A percentile compares a stretch with the other conserved stretches of the same genome.
phyloP scores from a whole-genome alignment of 2,888 invertebrate genomes.

The Deilephila porcellus region DNA sequence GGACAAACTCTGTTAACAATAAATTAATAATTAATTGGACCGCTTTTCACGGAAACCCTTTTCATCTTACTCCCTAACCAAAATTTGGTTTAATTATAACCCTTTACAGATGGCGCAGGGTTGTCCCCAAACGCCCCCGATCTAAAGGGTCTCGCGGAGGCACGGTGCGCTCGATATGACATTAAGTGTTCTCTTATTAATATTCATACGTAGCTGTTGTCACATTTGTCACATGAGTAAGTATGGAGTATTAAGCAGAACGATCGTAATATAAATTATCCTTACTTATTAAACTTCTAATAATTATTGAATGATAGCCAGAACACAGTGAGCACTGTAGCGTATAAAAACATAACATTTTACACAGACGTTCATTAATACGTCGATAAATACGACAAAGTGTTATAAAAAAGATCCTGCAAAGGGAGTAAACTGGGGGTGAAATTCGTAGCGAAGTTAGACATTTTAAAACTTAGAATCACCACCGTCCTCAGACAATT shows the following conservation, averaged over 20 bases:
- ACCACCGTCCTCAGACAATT: too few relatives aligned
- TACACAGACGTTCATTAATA: too few relatives aligned
- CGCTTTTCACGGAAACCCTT: neutral
- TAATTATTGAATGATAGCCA: too few relatives aligned
- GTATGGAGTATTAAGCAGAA: neutral
- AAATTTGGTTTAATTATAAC: slow-evolving; percentile 8
- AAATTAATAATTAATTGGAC: slow-evolving; percentile 4
- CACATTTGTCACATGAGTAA: slow-evolving; percentile 1
- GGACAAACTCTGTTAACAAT: neutral
- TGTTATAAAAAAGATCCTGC: too few relatives aligned
- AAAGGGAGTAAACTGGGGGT: too few relatives aligned
- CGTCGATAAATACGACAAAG: too few relatives aligned
- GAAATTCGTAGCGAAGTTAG: too few relatives aligned
- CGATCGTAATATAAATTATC: neutral
- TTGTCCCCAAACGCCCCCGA: neutral
- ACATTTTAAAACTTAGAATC: too few relatives aligned
- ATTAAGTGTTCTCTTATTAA: slow-evolving; percentile 14
- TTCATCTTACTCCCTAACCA: neutral
- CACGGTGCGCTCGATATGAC: slow-evolving; percentile 5
- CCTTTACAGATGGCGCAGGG: neutral
- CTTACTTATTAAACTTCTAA: too few relatives aligned
- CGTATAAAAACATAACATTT: too few relatives aligned
- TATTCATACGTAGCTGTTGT: slow-evolving; percentile 15
- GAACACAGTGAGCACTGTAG: too few relatives aligned
- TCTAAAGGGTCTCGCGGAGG: neutral